Conservation (phyloP, 37 sponge, comb jelly and placozoan genomes). For the Ephydatia muelleri region DNA sequence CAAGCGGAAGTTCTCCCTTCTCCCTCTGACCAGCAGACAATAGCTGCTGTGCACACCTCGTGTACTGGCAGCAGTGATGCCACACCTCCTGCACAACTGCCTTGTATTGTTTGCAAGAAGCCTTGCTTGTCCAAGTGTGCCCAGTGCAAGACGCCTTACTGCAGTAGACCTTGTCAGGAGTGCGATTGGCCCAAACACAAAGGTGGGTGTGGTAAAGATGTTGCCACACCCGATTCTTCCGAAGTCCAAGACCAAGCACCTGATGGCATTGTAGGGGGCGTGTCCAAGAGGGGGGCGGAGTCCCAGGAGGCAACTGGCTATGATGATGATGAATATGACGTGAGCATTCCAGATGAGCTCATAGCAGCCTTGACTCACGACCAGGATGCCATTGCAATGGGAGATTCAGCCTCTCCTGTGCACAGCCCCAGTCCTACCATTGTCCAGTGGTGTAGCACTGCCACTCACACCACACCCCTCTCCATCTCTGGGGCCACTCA, state of each 20-base stretch:
- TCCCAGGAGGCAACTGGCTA: neutral
- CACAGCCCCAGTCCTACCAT: neutral
- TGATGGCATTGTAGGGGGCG: neutral
- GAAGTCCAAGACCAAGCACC: neutral
- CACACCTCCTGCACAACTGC: neutral
- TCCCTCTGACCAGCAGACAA: neutral
- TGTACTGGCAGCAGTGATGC: neutral
- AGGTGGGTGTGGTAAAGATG: slow-evolving; percentile 13
- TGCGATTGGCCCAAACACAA: slow-evolving; percentile 65
- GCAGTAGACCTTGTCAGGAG: slow-evolving; percentile 55
- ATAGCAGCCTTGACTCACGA: neutral
- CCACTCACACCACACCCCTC: neutral
- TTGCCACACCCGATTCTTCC: neutral
- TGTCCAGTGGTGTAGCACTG: neutral
- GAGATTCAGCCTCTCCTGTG: neutral
- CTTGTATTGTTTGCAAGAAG: slow-evolving; percentile 41
- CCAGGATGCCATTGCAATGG: neutral
- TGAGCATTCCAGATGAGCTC: neutral
- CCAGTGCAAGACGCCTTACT: slow-evolving; percentile 64
- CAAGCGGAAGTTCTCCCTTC: neutral
- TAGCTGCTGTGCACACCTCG: neutral
- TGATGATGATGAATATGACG: slow-evolving; percentile 5
- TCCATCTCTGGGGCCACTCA: neutral
- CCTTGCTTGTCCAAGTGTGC: slow-evolving; percentile 33
- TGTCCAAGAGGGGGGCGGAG: neutral